These are phyloP conservation scores for Agrypnia vestita DNA, from an alignment of 1,140 invertebrate species.

Conservation along the genomic window DNA sequence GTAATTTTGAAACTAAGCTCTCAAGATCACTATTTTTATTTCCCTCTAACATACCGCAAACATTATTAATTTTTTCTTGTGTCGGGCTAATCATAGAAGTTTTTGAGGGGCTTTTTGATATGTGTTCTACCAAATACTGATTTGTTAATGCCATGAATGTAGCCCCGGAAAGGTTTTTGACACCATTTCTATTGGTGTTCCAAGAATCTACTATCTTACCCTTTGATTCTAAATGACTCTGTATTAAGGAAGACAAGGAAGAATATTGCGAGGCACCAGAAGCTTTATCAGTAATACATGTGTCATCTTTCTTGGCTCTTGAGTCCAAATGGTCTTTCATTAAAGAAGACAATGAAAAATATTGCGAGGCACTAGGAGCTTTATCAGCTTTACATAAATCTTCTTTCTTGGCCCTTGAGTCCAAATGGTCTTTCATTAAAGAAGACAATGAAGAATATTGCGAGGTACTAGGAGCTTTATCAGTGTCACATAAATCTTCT, in stretches of 20 bases:
- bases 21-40: constrained; percentile 23
- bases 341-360: constrained; percentile 21
- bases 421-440: constrained; percentile 15
- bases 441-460: constrained; percentile 21
- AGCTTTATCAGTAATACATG: neutral
- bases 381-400: neutral
- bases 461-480: neutral
- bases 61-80: constrained; percentile 21
- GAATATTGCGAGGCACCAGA: constrained; percentile 4
- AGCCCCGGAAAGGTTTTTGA: neutral
- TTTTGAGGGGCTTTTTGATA: constrained; percentile 30
- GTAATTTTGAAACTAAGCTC: constrained; percentile 22
- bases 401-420: neutral
- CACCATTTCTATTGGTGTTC: neutral
- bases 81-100: constrained; percentile 4
- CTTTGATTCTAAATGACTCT: constrained; percentile 24
- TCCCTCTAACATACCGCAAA: constrained; percentile 14
- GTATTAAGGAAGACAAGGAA: constrained; percentile 19
- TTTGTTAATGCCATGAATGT: constrained; percentile 7
- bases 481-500: neutral
- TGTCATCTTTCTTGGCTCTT: neutral
- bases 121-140: neutral
- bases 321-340: constrained; percentile 8
- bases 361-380: neutral
- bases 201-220: constrained; percentile 8